phyloP scores from a whole-genome alignment of 2,888 invertebrate species.

The Spilarctia lutea region DNA sequence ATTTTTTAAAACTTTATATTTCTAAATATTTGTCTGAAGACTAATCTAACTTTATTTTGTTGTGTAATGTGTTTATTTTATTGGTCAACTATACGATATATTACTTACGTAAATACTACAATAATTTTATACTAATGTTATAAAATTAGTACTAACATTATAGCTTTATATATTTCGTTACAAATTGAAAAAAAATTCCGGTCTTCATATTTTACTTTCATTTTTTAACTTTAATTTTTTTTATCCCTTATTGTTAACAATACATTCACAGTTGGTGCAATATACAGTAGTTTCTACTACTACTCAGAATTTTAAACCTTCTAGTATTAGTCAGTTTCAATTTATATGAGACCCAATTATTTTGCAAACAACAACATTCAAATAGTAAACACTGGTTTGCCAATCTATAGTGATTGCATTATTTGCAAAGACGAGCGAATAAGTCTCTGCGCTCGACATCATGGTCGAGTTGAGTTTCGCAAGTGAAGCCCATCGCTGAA shows the following conservation, averaged over 20 bases:
- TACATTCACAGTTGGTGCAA: too few species aligned
- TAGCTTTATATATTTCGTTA: neutral
- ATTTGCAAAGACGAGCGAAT: conserved; percentile 70
- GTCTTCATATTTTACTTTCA: neutral
- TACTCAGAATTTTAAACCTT: neutral
- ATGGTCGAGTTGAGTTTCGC: conserved; percentile 82
- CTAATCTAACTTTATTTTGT: neutral
- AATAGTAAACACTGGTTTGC: conserved; percentile 44
- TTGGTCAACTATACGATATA: too few species aligned
- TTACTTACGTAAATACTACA: neutral
- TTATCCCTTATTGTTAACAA: neutral
- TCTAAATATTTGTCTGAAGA: neutral
- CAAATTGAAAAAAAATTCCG: neutral
- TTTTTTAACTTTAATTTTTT: neutral
- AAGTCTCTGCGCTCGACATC: conserved; percentile 70
- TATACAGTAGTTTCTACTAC: neutral
- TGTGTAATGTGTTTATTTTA: neutral
- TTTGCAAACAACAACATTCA: conserved; percentile 3
- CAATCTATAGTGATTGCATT: conserved; percentile 69
- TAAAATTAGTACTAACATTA: neutral
- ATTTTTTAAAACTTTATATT: conserved; percentile 23
- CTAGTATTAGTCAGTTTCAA: neutral
- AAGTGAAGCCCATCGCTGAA: conserved; percentile 85
- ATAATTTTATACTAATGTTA: neutral
- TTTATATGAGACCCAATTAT: conserved; percentile 2